Conservation (phyloP, 2,888 invertebrate species). For the Tubulanus polymorphus region DNA sequence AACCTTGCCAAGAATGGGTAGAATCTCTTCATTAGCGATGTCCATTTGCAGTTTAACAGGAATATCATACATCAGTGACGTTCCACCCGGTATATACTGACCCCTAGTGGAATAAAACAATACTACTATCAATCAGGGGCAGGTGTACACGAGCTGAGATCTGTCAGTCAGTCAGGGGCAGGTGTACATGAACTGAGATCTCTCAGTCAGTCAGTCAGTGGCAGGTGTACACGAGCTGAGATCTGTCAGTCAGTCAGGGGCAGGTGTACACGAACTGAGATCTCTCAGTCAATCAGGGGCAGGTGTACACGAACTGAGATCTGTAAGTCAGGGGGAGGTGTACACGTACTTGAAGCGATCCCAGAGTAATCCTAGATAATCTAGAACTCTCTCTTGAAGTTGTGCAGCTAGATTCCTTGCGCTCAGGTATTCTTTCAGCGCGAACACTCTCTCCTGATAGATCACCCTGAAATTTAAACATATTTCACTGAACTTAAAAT, state of each 20-base stretch:
- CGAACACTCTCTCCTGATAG: conserved; percentile 17
- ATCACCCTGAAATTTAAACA: conserved; percentile 13
- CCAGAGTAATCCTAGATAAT: conserved; percentile 15
- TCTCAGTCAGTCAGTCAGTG: no score
- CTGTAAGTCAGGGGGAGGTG: no score
- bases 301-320: no score
- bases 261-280: no score
- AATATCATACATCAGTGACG: conserved; percentile 17
- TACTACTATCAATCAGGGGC: no score
- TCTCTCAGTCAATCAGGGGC: no score
- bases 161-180: no score
- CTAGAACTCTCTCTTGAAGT: conserved; percentile 9
- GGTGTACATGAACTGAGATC: no score
- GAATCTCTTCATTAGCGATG: conserved; percentile 13
- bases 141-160: no score
- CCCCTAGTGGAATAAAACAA: conserved; percentile 9
- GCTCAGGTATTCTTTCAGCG: conserved; percentile 19
- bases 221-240: no score
- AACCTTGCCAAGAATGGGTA: conserved; percentile 6
- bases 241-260: no score
- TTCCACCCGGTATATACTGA: conserved; percentile 21
- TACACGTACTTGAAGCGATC: conserved; percentile 10
- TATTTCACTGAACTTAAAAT: no score
- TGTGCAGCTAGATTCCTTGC: conserved; percentile 9
- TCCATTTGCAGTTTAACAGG: conserved; percentile 19